Evolutionary conservation across 2,113 vertebrate genomes (phyloP), one percentile per base, ranked within the genome.

Genomic region (Megaceryle maxima): DNA sequence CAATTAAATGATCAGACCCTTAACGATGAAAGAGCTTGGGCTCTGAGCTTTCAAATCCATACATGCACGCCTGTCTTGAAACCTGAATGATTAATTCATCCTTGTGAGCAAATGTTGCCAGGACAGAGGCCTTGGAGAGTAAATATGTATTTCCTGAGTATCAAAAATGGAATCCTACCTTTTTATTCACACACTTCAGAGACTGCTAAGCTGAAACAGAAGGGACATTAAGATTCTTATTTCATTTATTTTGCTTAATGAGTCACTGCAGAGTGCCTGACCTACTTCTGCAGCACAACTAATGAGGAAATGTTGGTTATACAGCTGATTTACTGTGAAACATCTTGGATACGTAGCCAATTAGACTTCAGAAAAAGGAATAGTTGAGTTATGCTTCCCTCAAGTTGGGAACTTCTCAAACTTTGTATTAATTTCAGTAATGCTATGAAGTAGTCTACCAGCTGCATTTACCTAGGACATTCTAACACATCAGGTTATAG

Each of bases 201-300:
- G 74, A 60, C 60, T 48, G 68, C 35, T 92, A 88, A 91, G 81
- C 57, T 63, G 79, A 78, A 95, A 91, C 73, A 95, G 77, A 90
- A 81, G 66, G 80, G 56, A 79, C 48, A 84, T 76, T 93, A 96
- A 94, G 76, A 75, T 92, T 79, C 76, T 94, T 95, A 78, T 96
- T 96, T 93, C 29, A 93, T 92, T 95, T 94, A 64, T 90, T 88
- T 96, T 92, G 68, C 63, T 90, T 94, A 95, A 94, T 83, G 92
- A 95, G 72, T 95, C 87, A 92, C 79, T 85, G 85, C 56, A 81
- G 68, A 93, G 48, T 68, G 88, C 88, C 85, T 93, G 90, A 95
- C 80, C 94, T 95, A 97, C 73, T 94, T 96, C 80, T 90, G 44
- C 33, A 82, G 69, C 48, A 68, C 88, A 87, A 53, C 46, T 87